Conservation (phyloP, 1,140 invertebrate genomes). For the Mylabris phalerata region DNA sequence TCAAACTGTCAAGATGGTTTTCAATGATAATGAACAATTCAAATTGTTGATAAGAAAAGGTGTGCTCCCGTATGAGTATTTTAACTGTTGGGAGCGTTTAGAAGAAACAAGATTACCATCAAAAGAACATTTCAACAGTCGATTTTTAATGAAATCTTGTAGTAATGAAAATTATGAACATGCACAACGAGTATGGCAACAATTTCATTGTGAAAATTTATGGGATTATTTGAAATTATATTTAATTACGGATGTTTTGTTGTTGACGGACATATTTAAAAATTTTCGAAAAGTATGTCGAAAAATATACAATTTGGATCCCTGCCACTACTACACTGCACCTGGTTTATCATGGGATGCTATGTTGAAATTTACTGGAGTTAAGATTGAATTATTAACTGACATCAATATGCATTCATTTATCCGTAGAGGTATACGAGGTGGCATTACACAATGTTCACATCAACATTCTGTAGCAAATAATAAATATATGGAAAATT, state of each 20-base stretch:
- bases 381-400: too few species aligned
- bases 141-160: too few species aligned
- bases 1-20: too few species aligned
- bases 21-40: too few species aligned
- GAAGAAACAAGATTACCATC: too few species aligned
- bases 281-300: conserved; percentile 37
- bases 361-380: conserved; percentile 31
- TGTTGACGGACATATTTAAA: conserved; percentile 46
- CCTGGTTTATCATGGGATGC: conserved; percentile 43
- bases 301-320: conserved; percentile 19
- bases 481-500: conserved; percentile 21
- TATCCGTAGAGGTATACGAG: neutral
- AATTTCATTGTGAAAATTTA: conserved; percentile 40
- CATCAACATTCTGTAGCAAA: conserved; percentile 7
- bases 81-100: too few species aligned
- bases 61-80: too few species aligned
- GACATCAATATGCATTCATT: too few species aligned
- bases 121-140: too few species aligned
- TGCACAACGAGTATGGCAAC: conserved; percentile 42
- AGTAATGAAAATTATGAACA: conserved; percentile 39
- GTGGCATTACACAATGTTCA: too few species aligned
- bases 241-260: conserved; percentile 39
- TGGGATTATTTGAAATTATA: conserved; percentile 43
- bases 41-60: too few species aligned
- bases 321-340: conserved; percentile 37